Base-by-base conservation (phyloP, 2,888 invertebrate genomes). In the Limenitis camilla region DNA sequence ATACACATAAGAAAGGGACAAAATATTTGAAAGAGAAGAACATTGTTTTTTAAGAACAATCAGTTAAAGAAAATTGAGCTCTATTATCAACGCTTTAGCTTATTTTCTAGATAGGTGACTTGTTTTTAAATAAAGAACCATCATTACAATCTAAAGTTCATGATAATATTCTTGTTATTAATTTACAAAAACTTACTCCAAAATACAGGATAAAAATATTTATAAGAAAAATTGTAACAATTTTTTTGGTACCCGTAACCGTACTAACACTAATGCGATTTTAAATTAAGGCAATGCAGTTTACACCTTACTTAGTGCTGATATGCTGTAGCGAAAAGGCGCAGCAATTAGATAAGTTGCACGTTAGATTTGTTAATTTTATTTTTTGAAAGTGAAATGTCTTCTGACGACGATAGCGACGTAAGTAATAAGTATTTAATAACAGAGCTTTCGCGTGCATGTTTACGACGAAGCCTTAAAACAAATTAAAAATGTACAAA, bases 401-500 rank as follows among this genome's bases (percentile, higher is more conserved):
- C 56, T 27, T 59, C 57, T 36, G 59, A 58, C 39, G 58, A 56
- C 55, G 72, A 70, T 53, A 61, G 59, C 65, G 71, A 75, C 61
- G 81, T 80, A 71, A 81, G 81, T 81, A 36, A 47, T 38, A 53
- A 36, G 44, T 56, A 41, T 61, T 61, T 19, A 32, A 52, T 59
- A 61, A 56, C 65, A 63, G 60, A 64, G 64, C 66, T 59, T 59
- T 61, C 56, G 56, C 40, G 28, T 49, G 49, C 27, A 35, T 44
- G 10, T 63, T 62, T 66, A 64, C 64, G 55, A 50, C 47, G 53
- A 32, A 59, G 58, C 54, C 54, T 66, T 59, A 58, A 62, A 56
- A 66, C 60, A 65, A 71, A 71, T 71, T 66, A 67, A 72, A 67
- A 64, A 60, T 68, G 63, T 66, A 45, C 70, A 66, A 62, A 73